Percentiles rank a stretch among this genome's conserved stretches.
These are phyloP conservation scores for Pogonophryne albipinna DNA, from an alignment of 2,797 vertebrate genomes.

Conservation along the genomic window DNA sequence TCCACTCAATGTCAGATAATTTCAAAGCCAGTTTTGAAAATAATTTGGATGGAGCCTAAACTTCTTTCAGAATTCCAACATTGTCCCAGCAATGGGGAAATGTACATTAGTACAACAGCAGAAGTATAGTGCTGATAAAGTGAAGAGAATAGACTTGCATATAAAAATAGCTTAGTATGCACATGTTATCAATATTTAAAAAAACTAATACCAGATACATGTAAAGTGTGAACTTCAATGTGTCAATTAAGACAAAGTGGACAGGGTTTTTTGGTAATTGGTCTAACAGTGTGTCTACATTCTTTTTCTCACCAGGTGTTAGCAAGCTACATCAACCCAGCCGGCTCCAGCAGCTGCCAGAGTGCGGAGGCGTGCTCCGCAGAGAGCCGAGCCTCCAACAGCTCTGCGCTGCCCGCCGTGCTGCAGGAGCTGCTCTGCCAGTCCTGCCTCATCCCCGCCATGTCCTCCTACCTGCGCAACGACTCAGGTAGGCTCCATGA, in stretches of 20 bases:
- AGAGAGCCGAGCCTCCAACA: slow-evolving; percentile 91
- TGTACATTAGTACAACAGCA: too few species aligned
- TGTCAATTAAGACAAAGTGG: neutral
- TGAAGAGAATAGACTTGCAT: too few species aligned
- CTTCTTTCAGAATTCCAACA: too few species aligned
- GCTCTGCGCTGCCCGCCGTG: slow-evolving; percentile 91
- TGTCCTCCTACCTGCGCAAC: slow-evolving; percentile 98
- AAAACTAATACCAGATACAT: too few species aligned
- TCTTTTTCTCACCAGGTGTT: slow-evolving; percentile 87
- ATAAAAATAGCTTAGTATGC: too few species aligned
- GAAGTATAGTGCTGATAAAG: too few species aligned
- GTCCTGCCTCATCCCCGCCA: slow-evolving; percentile 97
- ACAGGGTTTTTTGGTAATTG: neutral
- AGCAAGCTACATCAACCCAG: slow-evolving; percentile 98
- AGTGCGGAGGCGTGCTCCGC: slow-evolving; percentile 85
- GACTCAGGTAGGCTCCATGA: slow-evolving; percentile 90
- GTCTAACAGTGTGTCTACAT: neutral
- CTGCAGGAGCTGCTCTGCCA: slow-evolving; percentile 96
- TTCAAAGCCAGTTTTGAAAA: neutral
- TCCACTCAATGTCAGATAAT: neutral
- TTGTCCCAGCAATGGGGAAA: too few species aligned
- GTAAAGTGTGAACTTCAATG: neutral
- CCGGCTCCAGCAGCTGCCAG: slow-evolving; percentile 85
- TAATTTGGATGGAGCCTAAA: too few species aligned
- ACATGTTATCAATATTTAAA: too few species aligned